Conservation (phyloP, 1,140 invertebrate species). For the Laupala kohalensis region DNA sequence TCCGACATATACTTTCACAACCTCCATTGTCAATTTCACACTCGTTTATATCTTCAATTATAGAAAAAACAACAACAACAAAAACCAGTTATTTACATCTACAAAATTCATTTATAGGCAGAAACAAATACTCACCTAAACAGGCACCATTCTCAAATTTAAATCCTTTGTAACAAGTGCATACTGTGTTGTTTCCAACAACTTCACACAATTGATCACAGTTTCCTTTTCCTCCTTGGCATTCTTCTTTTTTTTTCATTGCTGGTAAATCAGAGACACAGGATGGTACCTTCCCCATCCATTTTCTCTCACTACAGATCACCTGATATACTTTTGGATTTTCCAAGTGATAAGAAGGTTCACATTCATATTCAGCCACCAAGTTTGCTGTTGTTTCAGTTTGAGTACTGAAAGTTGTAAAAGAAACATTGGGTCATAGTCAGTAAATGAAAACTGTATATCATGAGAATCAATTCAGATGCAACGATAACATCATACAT, state of each 20-base stretch:
- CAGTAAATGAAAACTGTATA: neutral
- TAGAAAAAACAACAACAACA: neutral
- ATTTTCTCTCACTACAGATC: conserved; percentile 28
- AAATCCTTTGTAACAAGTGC: conserved; percentile 34
- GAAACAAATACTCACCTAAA: conserved; percentile 24
- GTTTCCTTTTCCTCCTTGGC: neutral
- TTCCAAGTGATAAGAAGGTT: conserved; percentile 24
- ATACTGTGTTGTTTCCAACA: conserved; percentile 29
- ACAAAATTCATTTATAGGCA: neutral
- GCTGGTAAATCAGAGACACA: conserved; percentile 23
- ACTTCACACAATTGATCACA: conserved; percentile 34
- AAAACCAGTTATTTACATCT: neutral
- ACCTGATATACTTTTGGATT: conserved; percentile 22
- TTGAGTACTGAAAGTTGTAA: neutral
- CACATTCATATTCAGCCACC: conserved; percentile 32
- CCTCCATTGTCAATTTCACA: conserved; percentile 90
- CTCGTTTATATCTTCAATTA: conserved; percentile 78
- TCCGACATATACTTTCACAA: conserved; percentile 92
- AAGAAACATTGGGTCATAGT: too few relatives aligned
- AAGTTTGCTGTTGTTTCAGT: conserved; percentile 12
- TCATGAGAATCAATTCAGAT: too few relatives aligned
- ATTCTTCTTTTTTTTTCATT: neutral
- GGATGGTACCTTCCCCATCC: conserved; percentile 29
- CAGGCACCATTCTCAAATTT: conserved; percentile 26
- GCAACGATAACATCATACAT: too few relatives aligned